Conservation (phyloP, 1,140 invertebrate genomes). For the Penaeus indicus region DNA sequence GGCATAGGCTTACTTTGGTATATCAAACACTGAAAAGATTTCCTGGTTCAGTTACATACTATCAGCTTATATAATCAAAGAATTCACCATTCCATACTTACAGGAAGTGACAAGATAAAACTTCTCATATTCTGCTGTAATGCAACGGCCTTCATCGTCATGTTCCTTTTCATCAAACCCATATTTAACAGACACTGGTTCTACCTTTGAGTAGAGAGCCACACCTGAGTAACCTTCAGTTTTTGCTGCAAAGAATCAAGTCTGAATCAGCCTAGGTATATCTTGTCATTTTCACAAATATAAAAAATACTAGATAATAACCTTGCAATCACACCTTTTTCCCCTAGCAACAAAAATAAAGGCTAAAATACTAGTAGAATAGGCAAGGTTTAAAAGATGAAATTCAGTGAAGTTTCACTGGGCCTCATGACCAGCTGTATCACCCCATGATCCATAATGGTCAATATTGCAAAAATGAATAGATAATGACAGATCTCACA, state of each 20-base stretch:
- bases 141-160: slow-evolving; percentile 82
- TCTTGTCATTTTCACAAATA: too few species aligned
- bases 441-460: too few species aligned
- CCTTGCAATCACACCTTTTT: too few species aligned
- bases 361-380: too few species aligned
- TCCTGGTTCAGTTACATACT: too few species aligned
- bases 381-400: too few species aligned
- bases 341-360: too few species aligned
- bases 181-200: slow-evolving; percentile 87
- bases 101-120: slow-evolving; percentile 86
- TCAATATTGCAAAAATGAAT: too few species aligned
- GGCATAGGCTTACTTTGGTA: not conserved
- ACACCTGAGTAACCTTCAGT: slow-evolving; percentile 95
- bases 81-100: slow-evolving; percentile 70
- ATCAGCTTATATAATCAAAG: not conserved
- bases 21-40: not conserved
- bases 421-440: too few species aligned
- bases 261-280: not conserved
- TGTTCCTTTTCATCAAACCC: slow-evolving; percentile 79
- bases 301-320: too few species aligned
- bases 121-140: slow-evolving; percentile 94
- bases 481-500: too few species aligned
- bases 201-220: slow-evolving; percentile 85
- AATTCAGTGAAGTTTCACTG: too few species aligned
- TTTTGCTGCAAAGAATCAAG: slow-evolving; percentile 78